A percentile compares a stretch with the other conserved stretches of the same genome.
Evolutionary conservation across 53 echinoderm and acorn worm species (phyloP).

Genomic region (Arbacia lixula): DNA sequence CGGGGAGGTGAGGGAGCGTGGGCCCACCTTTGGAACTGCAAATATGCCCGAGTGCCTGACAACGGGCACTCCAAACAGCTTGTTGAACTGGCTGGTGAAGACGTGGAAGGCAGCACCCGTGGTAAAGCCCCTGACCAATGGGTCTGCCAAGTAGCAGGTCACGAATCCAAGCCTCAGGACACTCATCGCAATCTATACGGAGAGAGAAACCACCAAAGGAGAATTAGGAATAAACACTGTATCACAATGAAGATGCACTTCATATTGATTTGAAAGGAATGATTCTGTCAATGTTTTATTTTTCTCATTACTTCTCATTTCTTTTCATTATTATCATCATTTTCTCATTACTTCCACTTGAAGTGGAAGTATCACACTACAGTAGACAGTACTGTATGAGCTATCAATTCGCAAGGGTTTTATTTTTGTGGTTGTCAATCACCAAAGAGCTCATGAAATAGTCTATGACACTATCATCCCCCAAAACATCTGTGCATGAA

Average conservation of each 20-base stretch:
- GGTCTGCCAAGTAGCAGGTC: conserved; percentile 84
- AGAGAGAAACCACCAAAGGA: neutral
- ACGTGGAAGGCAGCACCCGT: conserved; percentile 92
- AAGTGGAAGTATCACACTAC: no score
- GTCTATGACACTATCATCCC: no score
- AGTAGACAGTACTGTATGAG: no score
- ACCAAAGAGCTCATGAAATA: no score
- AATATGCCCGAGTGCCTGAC: conserved; percentile 68
- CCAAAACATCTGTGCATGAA: no score
- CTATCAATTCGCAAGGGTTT: no score
- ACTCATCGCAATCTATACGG: conserved; percentile 73
- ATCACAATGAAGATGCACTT: neutral
- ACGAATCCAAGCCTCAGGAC: conserved; percentile 85
- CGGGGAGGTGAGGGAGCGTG: no score
- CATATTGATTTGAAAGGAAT: neutral
- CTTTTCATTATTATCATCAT: no score
- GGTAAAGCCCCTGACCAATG: conserved; percentile 89
- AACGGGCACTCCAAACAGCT: conserved; percentile 77
- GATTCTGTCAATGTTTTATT: neutral
- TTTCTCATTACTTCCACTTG: no score
- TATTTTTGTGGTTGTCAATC: no score
- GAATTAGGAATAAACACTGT: neutral
- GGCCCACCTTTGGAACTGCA: conserved; percentile 75
- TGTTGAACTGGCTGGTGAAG: conserved; percentile 91
- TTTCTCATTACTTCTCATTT: no score